These are phyloP conservation scores for Urocyon cinereoargenteus DNA, from an alignment of 2,797 vertebrate species.

Conservation along the genomic window DNA sequence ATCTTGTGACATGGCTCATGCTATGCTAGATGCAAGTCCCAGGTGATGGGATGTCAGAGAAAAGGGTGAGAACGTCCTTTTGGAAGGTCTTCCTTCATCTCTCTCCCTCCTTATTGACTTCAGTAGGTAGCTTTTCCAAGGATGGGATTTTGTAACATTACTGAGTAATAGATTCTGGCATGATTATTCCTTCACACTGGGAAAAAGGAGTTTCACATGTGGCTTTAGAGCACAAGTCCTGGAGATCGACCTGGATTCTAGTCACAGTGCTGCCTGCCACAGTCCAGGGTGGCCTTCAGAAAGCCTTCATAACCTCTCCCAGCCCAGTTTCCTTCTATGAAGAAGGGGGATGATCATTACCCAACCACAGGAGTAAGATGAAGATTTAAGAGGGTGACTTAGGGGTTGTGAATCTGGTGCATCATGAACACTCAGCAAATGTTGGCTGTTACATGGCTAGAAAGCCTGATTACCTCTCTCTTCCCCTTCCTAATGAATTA, in stretches of 20 bases:
- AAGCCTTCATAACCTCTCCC: background rate
- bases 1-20: too few species aligned
- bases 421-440: background rate
- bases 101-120: background rate
- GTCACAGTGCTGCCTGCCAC: background rate
- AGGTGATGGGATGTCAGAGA: background rate
- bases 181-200: background rate
- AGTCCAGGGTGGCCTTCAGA: background rate
- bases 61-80: background rate
- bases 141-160: background rate
- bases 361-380: background rate
- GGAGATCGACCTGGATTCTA: background rate
- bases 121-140: background rate
- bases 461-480: background rate
- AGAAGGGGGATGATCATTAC: background rate
- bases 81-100: background rate
- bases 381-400: background rate
- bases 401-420: background rate
- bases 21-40: background rate
- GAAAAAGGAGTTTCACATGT: background rate
- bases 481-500: background rate
- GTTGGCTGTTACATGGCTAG: background rate
- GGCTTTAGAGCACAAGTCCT: background rate
- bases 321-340: background rate
- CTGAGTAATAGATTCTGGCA: background rate